These are phyloP conservation scores for Notoglanidium macrostoma DNA, from an alignment of 2,797 vertebrate species.

Conservation along the genomic window DNA sequence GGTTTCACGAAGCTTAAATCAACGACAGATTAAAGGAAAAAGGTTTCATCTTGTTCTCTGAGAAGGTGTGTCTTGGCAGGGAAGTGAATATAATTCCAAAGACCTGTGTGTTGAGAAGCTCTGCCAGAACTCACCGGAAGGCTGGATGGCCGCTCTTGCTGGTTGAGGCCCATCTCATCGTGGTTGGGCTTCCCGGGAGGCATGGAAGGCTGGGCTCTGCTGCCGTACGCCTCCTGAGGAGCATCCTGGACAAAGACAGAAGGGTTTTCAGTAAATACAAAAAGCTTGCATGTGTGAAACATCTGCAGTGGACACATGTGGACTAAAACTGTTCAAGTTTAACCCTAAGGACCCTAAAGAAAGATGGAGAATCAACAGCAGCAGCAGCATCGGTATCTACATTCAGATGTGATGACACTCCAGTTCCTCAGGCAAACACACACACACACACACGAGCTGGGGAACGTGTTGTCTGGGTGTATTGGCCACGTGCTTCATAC, in stretches of 20 bases:
- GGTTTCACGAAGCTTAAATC: not conserved
- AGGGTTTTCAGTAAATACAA: not conserved
- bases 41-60: not conserved
- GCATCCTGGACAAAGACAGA: constrained; percentile 75
- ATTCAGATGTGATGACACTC: not conserved
- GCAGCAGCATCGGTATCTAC: not conserved
- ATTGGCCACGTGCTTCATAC: constrained; percentile 14
- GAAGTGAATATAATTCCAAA: not conserved
- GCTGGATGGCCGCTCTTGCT: constrained; percentile 83
- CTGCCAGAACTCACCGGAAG: constrained; percentile 84
- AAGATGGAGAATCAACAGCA: not conserved
- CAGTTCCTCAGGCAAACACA: not conserved
- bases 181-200: constrained; percentile 88
- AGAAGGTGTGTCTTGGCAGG: not conserved
- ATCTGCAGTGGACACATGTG: not conserved
- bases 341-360: not conserved
- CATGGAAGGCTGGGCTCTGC: constrained; percentile 84
- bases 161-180: constrained; percentile 84
- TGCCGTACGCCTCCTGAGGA: constrained; percentile 88
- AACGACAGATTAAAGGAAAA: too few relatives aligned
- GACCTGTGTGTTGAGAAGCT: not conserved
- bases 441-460: not conserved
- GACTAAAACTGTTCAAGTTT: not conserved
- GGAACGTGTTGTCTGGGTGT: not conserved
- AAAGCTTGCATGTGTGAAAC: not conserved